Evolutionary conservation across 2,888 invertebrate species (phyloP).

Genomic region (Trichacis sp.): DNA sequence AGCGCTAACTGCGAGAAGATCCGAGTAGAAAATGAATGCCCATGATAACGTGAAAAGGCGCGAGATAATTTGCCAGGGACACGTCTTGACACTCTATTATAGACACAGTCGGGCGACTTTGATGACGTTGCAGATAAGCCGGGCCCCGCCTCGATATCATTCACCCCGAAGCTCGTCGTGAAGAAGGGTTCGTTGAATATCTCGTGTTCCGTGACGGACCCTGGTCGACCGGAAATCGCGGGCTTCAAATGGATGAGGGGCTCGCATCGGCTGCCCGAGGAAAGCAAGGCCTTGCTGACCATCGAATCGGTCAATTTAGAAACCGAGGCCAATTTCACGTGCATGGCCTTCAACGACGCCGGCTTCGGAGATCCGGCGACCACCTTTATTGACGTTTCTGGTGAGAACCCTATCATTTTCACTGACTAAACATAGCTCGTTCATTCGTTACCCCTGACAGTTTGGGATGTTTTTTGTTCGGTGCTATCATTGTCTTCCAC

Average conservation of each 20-base stretch:
- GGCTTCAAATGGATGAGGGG: constrained; percentile 87
- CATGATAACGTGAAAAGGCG: neutral
- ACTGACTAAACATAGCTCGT: constrained; percentile 4
- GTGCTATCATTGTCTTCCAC: neutral
- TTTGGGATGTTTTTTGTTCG: neutral
- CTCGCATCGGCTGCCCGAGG: constrained; percentile 79
- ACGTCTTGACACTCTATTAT: constrained; percentile 10
- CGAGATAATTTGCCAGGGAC: constrained; percentile 1
- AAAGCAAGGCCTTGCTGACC: constrained; percentile 81
- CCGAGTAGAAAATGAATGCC: neutral
- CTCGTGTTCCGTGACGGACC: constrained; percentile 85
- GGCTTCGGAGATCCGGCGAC: constrained; percentile 81
- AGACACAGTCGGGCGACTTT: constrained; percentile 13
- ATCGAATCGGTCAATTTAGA: constrained; percentile 87
- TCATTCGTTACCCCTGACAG: neutral
- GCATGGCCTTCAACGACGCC: constrained; percentile 86
- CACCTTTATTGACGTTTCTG: constrained; percentile 78
- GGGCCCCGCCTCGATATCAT: constrained; percentile 82
- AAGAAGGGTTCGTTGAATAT: constrained; percentile 88
- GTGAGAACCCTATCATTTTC: constrained; percentile 64
- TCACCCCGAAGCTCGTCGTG: constrained; percentile 81
- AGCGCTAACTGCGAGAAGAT: neutral
- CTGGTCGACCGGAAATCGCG: constrained; percentile 82
- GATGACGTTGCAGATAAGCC: constrained; percentile 78
- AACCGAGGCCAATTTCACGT: constrained; percentile 90